phyloP scores from a whole-genome alignment of 2,888 invertebrate genomes.

The Fissipunctia ypsillon region DNA sequence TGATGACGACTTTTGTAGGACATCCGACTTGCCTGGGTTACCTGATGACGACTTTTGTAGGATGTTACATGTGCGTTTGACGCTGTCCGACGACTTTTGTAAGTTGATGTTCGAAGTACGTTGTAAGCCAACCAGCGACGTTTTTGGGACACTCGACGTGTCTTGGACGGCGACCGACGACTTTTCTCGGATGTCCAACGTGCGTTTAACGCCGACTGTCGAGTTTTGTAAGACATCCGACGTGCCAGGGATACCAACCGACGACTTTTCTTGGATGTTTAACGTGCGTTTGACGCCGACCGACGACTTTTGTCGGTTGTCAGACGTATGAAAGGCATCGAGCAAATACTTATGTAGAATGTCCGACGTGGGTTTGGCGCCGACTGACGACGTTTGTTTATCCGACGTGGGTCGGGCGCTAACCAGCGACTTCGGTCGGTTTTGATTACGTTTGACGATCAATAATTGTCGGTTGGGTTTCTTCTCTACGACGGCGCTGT shows the following conservation, averaged over 20 bases:
- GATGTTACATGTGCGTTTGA: not conserved
- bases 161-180: not conserved
- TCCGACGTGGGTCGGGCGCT: not conserved
- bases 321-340: no score
- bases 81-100: no score
- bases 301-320: not conserved
- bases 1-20: not conserved
- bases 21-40: not conserved
- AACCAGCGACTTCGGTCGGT: not conserved
- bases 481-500: not conserved
- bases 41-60: not conserved
- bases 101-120: not conserved
- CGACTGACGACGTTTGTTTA: not conserved
- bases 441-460: not conserved
- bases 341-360: not conserved
- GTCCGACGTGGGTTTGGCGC: not conserved
- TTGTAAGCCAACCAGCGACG: not conserved
- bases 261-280: not conserved
- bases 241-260: no score
- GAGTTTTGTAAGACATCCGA: not conserved
- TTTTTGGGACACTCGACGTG: no score
- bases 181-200: not conserved
- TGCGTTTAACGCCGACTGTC: no score
- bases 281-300: not conserved
- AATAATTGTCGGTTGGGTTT: constrained; percentile 1